phyloP scores from a whole-genome alignment of 2,113 vertebrate species.

The Pterophyllum scalare region DNA sequence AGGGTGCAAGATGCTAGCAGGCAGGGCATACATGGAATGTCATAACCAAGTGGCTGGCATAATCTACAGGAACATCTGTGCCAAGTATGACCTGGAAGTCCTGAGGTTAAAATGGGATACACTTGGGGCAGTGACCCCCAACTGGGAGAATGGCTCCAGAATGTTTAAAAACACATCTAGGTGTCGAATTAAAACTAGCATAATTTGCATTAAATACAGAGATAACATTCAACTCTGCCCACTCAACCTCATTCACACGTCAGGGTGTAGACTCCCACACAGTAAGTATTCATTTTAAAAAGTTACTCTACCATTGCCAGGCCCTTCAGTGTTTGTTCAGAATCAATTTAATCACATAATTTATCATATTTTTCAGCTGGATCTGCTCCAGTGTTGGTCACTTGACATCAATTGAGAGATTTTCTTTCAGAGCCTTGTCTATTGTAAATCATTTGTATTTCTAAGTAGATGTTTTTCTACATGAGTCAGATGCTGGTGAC shows the following conservation, averaged over 20 bases:
- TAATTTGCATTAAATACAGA: neutral
- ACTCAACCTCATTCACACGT: neutral
- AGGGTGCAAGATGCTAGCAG: no score
- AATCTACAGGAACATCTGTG: no score
- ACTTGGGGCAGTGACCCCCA: no score
- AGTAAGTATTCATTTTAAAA: neutral
- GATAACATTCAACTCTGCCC: neutral
- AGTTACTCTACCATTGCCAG: neutral
- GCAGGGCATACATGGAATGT: no score
- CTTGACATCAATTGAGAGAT: constrained; percentile 18
- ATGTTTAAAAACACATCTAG: neutral
- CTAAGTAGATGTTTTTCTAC: constrained; percentile 28
- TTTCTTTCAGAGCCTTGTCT: neutral
- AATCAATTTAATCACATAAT: neutral
- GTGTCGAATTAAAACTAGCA: neutral
- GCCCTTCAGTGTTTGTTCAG: neutral
- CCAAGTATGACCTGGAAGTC: no score
- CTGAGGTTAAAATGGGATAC: no score
- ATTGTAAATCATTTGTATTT: neutral
- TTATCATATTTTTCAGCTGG: neutral
- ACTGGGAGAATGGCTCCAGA: no score
- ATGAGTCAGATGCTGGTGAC: constrained; percentile 64
- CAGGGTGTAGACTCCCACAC: neutral
- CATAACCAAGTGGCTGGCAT: no score
- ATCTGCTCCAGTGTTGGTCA: constrained; percentile 16